Base-by-base conservation (phyloP, 2,888 invertebrate genomes). In the Xanthorhoe designata region DNA sequence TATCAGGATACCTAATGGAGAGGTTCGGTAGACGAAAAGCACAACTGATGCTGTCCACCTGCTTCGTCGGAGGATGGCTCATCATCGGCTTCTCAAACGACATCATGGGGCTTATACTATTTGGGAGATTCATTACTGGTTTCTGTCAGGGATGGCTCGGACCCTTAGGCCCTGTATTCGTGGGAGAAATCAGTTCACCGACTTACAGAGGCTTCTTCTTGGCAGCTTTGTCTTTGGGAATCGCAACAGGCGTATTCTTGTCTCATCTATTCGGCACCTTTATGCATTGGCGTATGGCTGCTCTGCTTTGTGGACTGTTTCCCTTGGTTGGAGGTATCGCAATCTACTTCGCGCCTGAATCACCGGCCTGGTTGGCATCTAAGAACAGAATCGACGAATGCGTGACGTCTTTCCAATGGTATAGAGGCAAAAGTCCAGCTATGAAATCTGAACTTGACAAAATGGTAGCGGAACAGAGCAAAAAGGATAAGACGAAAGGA, bases 341-440 rank as follows among this genome's bases (percentile, higher is more conserved):
- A 15, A 84, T 95, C 17, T 87, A 92, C 24, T 94, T 94, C 19
- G 90, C 95, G n/a, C 95, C 95, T 0, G 96, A 97, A 85, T 95
- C 96, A 24, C 96, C 96, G 0, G 92, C 94, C 15, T 97, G 96
- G 96, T 80, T 96, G 38, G 94, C 95, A 5, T 94, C 95, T 4
- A 95, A 94, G 74, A 94, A 94, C 17, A 89, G 94, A 64, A 86
- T 92, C 0, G 93, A 94, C 2, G 94, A 95, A 69, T 96, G 96
- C 0, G 89, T 94, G 32, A 78, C 88, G 15, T 94, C 95, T 0
- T 95, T 96, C 56, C 89, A 94, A 68, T 95, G 94, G 94, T 95
- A 95, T 71, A 90, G 96, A 77, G 96, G 96, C 50, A 85, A 82
- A 13, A 89, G 90, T 56, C 75, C 83, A 7, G 87, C 85, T 56